phyloP scores from a whole-genome alignment of 2,797 vertebrate species.

The Falco columbarius region DNA sequence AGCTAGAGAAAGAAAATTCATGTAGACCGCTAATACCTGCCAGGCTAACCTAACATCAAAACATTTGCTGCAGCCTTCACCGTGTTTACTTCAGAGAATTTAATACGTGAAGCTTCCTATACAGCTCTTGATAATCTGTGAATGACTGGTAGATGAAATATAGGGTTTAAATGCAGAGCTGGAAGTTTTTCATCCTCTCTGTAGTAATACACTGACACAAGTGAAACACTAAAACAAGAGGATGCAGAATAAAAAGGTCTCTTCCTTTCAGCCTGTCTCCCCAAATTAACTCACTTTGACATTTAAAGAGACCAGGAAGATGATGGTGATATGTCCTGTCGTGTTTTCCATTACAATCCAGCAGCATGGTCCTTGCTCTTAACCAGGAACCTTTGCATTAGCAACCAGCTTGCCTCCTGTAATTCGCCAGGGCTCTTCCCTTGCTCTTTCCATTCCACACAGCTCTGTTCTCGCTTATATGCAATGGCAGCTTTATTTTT shows the following conservation, averaged over 20 bases:
- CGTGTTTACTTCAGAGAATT: background rate
- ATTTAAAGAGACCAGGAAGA: background rate
- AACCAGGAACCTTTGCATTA: background rate
- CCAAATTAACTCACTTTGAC: background rate
- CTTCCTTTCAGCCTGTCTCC: slow-evolving; percentile 34
- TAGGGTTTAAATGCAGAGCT: background rate
- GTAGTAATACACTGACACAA: background rate
- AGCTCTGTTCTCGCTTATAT: background rate
- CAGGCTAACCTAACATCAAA: background rate
- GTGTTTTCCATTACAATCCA: background rate
- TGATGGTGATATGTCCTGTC: slow-evolving; percentile 20
- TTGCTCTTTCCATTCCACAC: background rate
- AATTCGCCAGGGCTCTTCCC: background rate
- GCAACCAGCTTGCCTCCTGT: background rate
- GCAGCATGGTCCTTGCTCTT: slow-evolving; percentile 8
- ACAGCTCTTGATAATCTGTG: background rate
- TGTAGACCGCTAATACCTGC: background rate
- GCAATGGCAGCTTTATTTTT: background rate
- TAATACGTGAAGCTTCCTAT: background rate
- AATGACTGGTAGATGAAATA: background rate
- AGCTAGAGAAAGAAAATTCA: background rate
- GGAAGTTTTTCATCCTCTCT: background rate
- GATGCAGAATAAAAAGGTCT: slow-evolving; percentile 1
- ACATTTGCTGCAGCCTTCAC: background rate
- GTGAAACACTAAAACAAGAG: background rate